A percentile compares a stretch with the other conserved stretches of the same genome.
phyloP scores from a whole-genome alignment of 2,797 vertebrate species.

The Poecilia wingei region DNA sequence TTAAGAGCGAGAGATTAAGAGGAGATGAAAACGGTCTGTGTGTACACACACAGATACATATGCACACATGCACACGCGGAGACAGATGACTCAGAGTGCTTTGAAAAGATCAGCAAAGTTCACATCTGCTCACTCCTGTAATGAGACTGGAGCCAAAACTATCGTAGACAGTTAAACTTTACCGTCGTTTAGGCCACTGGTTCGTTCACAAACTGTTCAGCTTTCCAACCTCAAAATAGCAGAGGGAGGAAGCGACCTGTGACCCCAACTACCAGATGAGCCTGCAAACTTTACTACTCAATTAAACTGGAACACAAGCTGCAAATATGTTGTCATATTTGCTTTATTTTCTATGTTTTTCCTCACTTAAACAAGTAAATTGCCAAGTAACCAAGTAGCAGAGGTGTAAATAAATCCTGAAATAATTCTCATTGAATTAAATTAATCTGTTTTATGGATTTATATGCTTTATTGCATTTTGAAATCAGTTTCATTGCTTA shows the following conservation, averaged over 20 bases:
- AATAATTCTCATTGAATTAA: neutral
- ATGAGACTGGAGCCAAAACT: slow-evolving; percentile 41
- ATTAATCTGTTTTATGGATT: neutral
- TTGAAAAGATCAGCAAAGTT: slow-evolving; percentile 33
- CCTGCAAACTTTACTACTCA: neutral
- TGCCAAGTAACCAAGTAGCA: neutral
- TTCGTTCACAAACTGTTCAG: neutral
- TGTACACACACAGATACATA: slow-evolving; percentile 6
- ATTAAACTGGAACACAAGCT: neutral
- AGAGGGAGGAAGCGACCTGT: neutral
- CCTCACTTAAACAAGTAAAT: neutral
- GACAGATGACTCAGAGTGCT: slow-evolving; percentile 22
- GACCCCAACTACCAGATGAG: neutral
- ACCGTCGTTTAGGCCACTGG: neutral
- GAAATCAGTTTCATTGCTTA: neutral
- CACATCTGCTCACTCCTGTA: slow-evolving; percentile 38
- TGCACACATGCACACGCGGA: slow-evolving; percentile 12
- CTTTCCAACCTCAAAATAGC: neutral
- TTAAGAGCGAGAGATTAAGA: slow-evolving; percentile 79
- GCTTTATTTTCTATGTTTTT: neutral
- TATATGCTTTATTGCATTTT: neutral
- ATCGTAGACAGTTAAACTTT: neutral
- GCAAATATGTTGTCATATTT: neutral
- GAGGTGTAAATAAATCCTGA: neutral
- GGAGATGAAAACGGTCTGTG: slow-evolving; percentile 71